phyloP scores from a whole-genome alignment of 1,140 invertebrate genomes.

The Plodia interpunctella region DNA sequence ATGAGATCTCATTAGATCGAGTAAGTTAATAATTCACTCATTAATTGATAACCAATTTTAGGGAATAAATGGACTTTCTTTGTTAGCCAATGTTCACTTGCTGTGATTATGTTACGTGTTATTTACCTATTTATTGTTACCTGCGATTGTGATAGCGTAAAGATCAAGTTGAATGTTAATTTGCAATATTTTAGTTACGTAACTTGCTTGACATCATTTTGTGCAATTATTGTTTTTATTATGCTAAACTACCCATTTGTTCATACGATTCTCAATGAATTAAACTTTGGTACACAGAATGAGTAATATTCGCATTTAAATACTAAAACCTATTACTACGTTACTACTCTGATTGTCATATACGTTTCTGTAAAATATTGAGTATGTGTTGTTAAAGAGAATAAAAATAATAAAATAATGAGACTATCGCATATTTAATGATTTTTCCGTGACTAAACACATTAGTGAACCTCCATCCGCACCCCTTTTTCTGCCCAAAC shows the following conservation, averaged over 20 bases:
- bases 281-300: conserved; percentile 46
- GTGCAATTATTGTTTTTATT: conserved; percentile 54
- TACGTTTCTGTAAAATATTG: conserved; percentile 79
- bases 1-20: conserved; percentile 72
- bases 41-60: conserved; percentile 73
- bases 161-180: conserved; percentile 57
- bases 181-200: conserved; percentile 60
- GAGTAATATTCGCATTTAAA: conserved; percentile 71
- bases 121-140: conserved; percentile 71
- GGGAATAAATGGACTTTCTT: conserved; percentile 66
- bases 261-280: conserved; percentile 20
- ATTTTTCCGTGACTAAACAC: no score
- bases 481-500: no score
- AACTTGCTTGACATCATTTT: conserved; percentile 39
- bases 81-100: conserved; percentile 75
- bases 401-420: conserved; percentile 77
- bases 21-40: conserved; percentile 72
- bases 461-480: no score
- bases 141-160: conserved; percentile 71
- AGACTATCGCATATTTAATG: conserved; percentile 37
- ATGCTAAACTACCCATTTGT: conserved; percentile 22
- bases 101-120: conserved; percentile 76
- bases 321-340: conserved; percentile 72
- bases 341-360: conserved; percentile 76
- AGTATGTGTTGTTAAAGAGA: conserved; percentile 79